Percentiles rank a stretch among this genome's conserved stretches.
These are phyloP conservation scores for Acanthopleura granulata DNA, from an alignment of 2,888 invertebrate genomes.

Conservation along the genomic window DNA sequence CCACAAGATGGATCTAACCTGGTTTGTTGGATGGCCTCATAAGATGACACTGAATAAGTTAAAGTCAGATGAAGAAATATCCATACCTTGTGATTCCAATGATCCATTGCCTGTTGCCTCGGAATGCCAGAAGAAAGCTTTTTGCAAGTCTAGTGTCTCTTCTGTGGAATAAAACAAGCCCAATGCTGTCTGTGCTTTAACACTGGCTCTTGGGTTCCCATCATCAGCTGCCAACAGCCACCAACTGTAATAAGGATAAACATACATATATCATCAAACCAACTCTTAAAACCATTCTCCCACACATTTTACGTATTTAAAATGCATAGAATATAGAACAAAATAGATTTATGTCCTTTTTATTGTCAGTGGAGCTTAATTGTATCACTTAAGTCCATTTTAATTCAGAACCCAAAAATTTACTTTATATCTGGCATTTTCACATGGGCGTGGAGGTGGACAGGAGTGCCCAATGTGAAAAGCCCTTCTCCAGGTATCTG, in stretches of 20 bases:
- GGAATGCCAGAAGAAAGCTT: slow-evolving; percentile 69
- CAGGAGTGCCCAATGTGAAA: too few species aligned
- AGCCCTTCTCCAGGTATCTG: too few species aligned
- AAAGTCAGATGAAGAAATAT: too few species aligned
- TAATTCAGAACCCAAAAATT: too few species aligned
- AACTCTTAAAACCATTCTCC: not conserved
- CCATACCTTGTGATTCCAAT: slow-evolving; percentile 69
- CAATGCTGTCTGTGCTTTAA: slow-evolving; percentile 66
- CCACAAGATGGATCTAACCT: too few species aligned
- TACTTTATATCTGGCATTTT: too few species aligned
- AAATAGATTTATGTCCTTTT: not conserved
- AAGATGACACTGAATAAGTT: too few species aligned
- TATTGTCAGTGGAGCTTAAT: too few species aligned
- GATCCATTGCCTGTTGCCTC: slow-evolving; percentile 69
- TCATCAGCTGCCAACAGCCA: slow-evolving; percentile 68
- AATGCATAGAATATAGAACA: not conserved
- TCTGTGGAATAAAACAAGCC: slow-evolving; percentile 67
- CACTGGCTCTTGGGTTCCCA: slow-evolving; percentile 65
- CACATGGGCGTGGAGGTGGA: too few species aligned
- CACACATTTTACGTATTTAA: not conserved
- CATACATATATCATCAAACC: slow-evolving; percentile 5
- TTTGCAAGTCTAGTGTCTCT: slow-evolving; percentile 52
- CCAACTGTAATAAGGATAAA: slow-evolving; percentile 45
- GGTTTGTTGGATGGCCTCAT: too few species aligned
- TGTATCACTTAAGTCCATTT: too few species aligned